phyloP scores from a whole-genome alignment of 2,113 vertebrate genomes.

The Pluvianellus socialis region DNA sequence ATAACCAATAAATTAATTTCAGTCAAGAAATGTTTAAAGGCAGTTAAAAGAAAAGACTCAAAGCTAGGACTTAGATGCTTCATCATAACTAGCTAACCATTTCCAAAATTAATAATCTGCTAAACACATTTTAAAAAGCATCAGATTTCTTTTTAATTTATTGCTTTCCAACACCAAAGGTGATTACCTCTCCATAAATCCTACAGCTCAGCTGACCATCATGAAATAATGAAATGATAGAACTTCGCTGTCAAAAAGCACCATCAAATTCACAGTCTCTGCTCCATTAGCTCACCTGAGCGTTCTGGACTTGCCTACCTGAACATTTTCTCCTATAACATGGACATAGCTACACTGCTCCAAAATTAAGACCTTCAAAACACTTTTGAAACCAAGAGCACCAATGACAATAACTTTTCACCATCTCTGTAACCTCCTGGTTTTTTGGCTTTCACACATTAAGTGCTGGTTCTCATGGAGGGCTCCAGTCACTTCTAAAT shows the following conservation, averaged over 20 bases:
- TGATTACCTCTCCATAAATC: background rate
- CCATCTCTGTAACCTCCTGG: background rate
- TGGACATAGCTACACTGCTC: background rate
- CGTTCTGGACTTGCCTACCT: background rate
- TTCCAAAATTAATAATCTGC: background rate
- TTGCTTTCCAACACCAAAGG: background rate
- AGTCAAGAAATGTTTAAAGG: background rate
- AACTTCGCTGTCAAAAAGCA: background rate
- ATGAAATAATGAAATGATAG: background rate
- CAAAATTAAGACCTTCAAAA: background rate
- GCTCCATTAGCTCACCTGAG: background rate
- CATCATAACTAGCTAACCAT: background rate
- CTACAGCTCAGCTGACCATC: background rate
- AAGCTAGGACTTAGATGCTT: background rate
- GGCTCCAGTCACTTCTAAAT: background rate
- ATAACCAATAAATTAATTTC: background rate
- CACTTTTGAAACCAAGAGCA: background rate
- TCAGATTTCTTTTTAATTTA: background rate
- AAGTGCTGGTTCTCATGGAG: background rate
- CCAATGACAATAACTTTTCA: background rate
- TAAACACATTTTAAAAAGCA: background rate
- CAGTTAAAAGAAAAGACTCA: background rate
- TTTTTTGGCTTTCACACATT: background rate
- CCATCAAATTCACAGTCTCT: background rate
- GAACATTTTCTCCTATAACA: background rate